These are phyloP conservation scores for Ursus arctos DNA, from an alignment of 2,113 vertebrate species.

Conservation along the genomic window DNA sequence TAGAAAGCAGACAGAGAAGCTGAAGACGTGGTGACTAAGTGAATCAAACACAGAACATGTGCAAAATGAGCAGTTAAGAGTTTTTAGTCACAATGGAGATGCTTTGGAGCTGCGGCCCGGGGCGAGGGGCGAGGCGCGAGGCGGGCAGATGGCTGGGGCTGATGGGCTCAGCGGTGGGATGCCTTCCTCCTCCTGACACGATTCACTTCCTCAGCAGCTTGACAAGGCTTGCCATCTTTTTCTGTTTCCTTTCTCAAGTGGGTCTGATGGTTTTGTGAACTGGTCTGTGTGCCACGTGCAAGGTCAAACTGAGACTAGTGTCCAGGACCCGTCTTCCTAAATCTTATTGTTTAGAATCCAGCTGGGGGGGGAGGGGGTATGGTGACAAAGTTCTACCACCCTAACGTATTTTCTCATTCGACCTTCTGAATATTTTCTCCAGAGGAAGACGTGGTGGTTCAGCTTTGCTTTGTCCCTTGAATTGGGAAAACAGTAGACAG, in stretches of 20 bases:
- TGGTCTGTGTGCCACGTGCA: fast-evolving
- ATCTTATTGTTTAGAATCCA: not conserved
- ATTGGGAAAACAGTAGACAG: not conserved
- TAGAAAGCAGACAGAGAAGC: not conserved
- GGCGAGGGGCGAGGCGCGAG: not conserved
- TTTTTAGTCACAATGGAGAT: not conserved
- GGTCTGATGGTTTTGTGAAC: not conserved
- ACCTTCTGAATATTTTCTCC: not conserved
- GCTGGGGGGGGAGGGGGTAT: fast-evolving
- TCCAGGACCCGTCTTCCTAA: not conserved
- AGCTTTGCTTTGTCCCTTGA: not conserved
- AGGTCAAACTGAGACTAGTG: not conserved
- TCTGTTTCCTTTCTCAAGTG: not conserved
- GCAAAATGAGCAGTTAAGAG: not conserved
- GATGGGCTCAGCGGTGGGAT: not conserved
- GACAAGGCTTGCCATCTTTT: not conserved
- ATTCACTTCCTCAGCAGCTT: not conserved
- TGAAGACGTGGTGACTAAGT: not conserved
- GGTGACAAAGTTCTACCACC: not conserved
- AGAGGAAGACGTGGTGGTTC: not conserved
- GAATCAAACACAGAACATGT: not conserved
- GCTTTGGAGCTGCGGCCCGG: not conserved
- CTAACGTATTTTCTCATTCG: not conserved
- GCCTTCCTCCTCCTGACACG: not conserved
- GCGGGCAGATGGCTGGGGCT: not conserved